phyloP scores from a whole-genome alignment of 2,113 vertebrate genomes.

The Ptychochromis oligacanthus region DNA sequence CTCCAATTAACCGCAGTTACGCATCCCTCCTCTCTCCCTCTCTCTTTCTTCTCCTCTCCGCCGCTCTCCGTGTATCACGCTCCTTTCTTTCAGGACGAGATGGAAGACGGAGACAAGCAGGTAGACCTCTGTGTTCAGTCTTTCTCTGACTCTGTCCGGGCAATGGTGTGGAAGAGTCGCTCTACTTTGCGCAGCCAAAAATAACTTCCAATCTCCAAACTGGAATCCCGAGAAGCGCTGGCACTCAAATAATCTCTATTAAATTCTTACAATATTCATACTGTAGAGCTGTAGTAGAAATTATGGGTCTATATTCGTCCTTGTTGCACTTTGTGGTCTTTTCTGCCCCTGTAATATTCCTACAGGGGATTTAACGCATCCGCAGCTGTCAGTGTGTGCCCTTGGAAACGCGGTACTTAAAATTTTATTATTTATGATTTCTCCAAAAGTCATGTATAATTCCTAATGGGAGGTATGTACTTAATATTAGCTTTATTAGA shows the following conservation, averaged over 20 bases:
- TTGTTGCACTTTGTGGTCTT: neutral
- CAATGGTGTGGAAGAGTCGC: slow-evolving; percentile 59
- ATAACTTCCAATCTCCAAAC: slow-evolving; percentile 66
- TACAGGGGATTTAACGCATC: neutral
- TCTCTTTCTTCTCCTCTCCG: neutral
- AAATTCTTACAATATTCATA: neutral
- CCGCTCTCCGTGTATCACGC: slow-evolving; percentile 13
- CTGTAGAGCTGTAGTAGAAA: neutral
- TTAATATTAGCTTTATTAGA: neutral
- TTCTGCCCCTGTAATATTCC: neutral
- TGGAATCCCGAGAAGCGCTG: slow-evolving; percentile 31
- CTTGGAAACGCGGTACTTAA: neutral
- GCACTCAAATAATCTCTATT: slow-evolving; percentile 20
- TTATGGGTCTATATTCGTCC: neutral
- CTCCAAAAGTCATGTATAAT: neutral
- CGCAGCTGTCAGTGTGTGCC: neutral
- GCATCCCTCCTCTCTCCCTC: slow-evolving; percentile 9
- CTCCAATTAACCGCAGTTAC: slow-evolving; percentile 50
- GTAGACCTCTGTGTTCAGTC: slow-evolving; percentile 33
- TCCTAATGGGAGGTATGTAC: neutral
- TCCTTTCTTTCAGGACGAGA: slow-evolving; percentile 30
- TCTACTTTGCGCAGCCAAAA: slow-evolving; percentile 66
- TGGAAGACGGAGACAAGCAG: slow-evolving; percentile 15
- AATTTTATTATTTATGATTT: neutral
- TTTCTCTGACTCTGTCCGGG: slow-evolving; percentile 44